Base-by-base conservation (phyloP, 1,140 invertebrate genomes). In the Leptopilina boulardi region DNA sequence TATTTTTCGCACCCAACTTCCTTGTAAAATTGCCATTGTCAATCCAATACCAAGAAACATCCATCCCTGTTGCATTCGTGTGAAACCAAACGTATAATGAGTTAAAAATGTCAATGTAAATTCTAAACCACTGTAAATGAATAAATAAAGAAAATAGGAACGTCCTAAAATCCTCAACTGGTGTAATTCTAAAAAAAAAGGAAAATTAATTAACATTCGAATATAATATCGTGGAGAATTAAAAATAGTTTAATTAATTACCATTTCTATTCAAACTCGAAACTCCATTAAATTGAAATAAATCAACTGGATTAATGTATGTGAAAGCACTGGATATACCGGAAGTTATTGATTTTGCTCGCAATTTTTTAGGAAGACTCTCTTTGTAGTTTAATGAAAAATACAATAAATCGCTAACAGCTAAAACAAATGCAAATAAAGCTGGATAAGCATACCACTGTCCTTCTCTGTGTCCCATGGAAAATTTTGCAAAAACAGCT, bases 61-160 rank as follows among this genome's bases (percentile, higher is more conserved):
- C 93, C 96, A 97, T 8, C 98, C 99, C 92, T 99, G 98, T 88
- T 99, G 96, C 94, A 98, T 97, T 34, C 97, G 97, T 38, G 94
- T 95, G 87, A 98, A 99, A 41, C 95, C 92, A 87, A 99, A 99
- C 56, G 95, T 94, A 82, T 98, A 94, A 92, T 99, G 98, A 66
- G 97, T 99, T 34, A 99, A 92, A 91, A 99, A 99, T 47, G 98
- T 99, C 34, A 99, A 91, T 1, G 98, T 99, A 87, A 99, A 99
- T 91, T 99, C 99, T 42, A 99, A 91, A 0, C 98, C 98, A 74
- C 98, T 99, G 88, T 99, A 99, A 23, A 99, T 92, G 86, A 99
- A 98, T 51, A 99, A 92, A 90, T 99, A 99, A 0, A 98, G 87
- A 88, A 99, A 99, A 90, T 99, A 99, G 21, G 97, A 94, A 41